Conservation (phyloP, 2,797 vertebrate genomes). For the Hyperoplus lanceolatus region DNA sequence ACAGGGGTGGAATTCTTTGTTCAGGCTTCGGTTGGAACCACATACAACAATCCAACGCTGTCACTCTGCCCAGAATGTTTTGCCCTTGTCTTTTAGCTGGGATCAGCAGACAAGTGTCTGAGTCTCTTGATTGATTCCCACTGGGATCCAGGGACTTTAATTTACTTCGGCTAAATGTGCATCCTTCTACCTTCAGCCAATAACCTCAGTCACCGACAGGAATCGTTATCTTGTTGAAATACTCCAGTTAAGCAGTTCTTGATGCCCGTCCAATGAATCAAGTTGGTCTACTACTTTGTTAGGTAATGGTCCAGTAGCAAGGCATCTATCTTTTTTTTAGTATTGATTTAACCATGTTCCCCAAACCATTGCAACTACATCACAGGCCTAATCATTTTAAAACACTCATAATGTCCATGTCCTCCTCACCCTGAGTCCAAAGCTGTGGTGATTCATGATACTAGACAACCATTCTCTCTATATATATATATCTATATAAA, state of each 20-base stretch:
- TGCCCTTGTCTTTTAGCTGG: not conserved
- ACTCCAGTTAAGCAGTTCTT: not conserved
- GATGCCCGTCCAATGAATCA: not conserved
- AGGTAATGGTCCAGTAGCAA: not conserved
- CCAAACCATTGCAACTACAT: not conserved
- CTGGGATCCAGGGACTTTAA: not conserved
- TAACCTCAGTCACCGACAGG: not conserved
- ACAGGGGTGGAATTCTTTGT: slow-evolving; percentile 63
- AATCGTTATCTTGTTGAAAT: not conserved
- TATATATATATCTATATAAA: too few species aligned
- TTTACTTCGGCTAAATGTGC: not conserved
- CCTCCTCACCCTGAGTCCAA: not conserved
- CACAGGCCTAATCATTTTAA: not conserved
- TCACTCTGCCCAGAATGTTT: not conserved
- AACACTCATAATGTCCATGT: not conserved
- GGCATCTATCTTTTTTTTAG: not conserved
- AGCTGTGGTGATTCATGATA: not conserved
- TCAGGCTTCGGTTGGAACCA: slow-evolving; percentile 46
- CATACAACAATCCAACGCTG: slow-evolving; percentile 8
- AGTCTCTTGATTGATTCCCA: slow-evolving; percentile 4
- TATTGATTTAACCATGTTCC: not conserved
- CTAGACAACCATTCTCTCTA: not conserved
- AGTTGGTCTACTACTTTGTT: not conserved
- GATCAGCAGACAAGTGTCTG: not conserved
- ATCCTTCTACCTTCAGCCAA: not conserved